A percentile compares a stretch with the other conserved stretches of the same genome.
phyloP scores from a whole-genome alignment of 1,140 invertebrate genomes.

The Temnothorax nylanderi region DNA sequence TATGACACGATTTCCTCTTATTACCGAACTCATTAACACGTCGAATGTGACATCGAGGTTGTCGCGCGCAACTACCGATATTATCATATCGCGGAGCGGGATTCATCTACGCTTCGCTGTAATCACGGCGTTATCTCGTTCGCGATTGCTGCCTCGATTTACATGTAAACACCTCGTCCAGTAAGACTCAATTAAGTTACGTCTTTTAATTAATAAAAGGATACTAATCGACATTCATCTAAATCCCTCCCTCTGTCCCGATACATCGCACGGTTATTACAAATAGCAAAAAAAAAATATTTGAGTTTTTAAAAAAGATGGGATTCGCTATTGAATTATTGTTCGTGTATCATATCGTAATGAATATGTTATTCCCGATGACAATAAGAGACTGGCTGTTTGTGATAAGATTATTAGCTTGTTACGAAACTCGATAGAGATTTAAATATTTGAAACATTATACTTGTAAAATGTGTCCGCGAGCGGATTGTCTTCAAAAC shows the following conservation, averaged over 20 bases:
- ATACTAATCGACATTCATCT: conserved; percentile 9
- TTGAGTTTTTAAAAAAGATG: not conserved
- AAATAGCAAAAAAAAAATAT: not conserved
- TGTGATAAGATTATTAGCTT: not conserved
- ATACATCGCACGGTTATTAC: not conserved
- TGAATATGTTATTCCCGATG: not conserved
- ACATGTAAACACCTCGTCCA: conserved; percentile 77
- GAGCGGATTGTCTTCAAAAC: not conserved
- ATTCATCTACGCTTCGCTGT: conserved; percentile 61
- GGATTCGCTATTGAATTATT: not conserved
- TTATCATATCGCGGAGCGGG: conserved; percentile 37
- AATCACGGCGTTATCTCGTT: conserved; percentile 53
- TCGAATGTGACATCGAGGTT: conserved; percentile 20
- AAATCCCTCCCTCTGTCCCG: not conserved
- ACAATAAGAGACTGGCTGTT: not conserved
- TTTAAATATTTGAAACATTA: not conserved
- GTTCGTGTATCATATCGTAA: not conserved
- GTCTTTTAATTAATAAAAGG: conserved; percentile 78
- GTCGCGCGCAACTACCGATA: conserved; percentile 50
- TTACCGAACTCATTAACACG: conserved; percentile 33
- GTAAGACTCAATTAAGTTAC: conserved; percentile 80
- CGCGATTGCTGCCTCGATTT: conserved; percentile 71
- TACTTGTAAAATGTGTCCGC: not conserved
- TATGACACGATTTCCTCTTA: not conserved
- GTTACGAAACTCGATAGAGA: not conserved